A percentile compares a stretch with the other conserved stretches of the same genome.
Conservation (phyloP, 2,113 vertebrate species). For the Mungos mungo region DNA sequence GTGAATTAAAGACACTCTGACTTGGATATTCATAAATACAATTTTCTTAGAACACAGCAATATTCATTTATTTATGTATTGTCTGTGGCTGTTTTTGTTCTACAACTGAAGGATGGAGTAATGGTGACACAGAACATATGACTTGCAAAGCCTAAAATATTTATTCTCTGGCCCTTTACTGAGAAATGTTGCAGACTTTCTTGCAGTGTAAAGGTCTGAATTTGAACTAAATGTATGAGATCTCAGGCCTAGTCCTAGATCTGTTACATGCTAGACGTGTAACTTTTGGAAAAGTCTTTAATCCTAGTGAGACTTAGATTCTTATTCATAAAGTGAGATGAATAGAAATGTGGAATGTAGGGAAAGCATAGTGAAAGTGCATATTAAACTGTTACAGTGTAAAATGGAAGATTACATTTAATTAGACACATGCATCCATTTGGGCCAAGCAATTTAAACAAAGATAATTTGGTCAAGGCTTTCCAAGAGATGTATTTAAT, state of each 20-base stretch:
- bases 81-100: not conserved
- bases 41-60: not conserved
- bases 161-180: not conserved
- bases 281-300: not conserved
- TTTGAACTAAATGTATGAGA: not conserved
- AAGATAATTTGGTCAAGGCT: not conserved
- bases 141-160: not conserved
- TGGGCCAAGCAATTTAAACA: not conserved
- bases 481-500: not conserved
- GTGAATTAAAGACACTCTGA: not conserved
- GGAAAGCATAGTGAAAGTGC: not conserved
- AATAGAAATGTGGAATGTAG: not conserved
- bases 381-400: not conserved
- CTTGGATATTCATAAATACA: not conserved
- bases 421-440: not conserved
- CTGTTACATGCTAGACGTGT: not conserved
- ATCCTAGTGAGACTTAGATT: not conserved
- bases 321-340: not conserved
- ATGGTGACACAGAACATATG: not conserved
- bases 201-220: fast-evolving
- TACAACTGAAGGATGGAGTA: not conserved
- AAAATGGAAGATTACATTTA: not conserved
- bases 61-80: not conserved
- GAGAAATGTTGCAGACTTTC: not conserved
- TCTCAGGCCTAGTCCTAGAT: not conserved